Base-by-base conservation (phyloP, 2,888 invertebrate genomes). In the Drosophila phalerata region DNA sequence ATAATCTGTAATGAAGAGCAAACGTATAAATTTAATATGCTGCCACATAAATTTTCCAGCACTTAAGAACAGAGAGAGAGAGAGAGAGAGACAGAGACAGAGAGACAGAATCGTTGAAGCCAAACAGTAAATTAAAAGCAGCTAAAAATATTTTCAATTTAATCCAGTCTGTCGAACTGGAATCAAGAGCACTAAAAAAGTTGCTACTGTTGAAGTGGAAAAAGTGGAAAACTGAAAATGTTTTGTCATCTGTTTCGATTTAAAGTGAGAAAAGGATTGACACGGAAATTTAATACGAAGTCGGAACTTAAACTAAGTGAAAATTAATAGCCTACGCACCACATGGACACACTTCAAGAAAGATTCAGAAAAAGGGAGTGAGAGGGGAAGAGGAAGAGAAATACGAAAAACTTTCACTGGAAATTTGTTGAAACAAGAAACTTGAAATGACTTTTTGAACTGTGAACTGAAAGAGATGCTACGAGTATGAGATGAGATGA, bases 391-490 rank as follows among this genome's bases (percentile, higher is more conserved):
- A 22, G 1, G 9, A n/a, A 11, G 22, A 28, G 13, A 47, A 45
- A 13, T 13, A 22, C 8, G 13, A 43, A 60, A 78, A 90, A 90
- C 89, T 90, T 85, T 90, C 89, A 88, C 88, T 84, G 56, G 62
- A 89, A 76, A 85, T 78, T 78, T 68, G 82, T 77, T 73, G 75
- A 72, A 86, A 85, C 85, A 76, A 77, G 83, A 85, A 87, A 89
- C 86, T 81, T 76, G 80, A 83, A 85, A 80, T 85, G 83, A 88
- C 89, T 88, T 81, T 82, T 88, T 84, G 75, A 86, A 85, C 84
- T 86, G 81, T 86, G 79, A 83, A 89, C 89, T 71, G 48, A 67
- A 73, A 52, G 58, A 62, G 64, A 57, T 52, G 51, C 83, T 87
- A 72, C 77, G 76, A 77, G 77, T 2, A 73, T 69, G 52, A 51